Percentiles rank a stretch among this genome's conserved stretches.
Evolutionary conservation across 2,888 invertebrate species (phyloP).

Genomic region (Drosophila picticornis): DNA sequence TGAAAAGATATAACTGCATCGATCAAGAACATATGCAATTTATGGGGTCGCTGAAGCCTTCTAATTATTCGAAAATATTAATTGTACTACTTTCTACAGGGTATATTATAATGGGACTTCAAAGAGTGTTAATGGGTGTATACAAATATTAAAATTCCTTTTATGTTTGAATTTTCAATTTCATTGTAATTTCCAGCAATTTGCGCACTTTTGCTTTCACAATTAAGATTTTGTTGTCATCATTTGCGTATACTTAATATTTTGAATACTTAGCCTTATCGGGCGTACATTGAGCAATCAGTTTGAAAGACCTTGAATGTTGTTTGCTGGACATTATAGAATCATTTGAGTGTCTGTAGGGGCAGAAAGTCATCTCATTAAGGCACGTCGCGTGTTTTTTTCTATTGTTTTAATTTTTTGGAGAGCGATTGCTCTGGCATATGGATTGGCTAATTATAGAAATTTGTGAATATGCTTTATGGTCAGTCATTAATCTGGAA

Average conservation of each 20-base stretch:
- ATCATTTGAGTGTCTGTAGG: conserved; percentile 28
- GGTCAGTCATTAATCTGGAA: conserved; percentile 38
- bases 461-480: conserved; percentile 29
- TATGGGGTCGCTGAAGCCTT: not conserved
- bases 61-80: not conserved
- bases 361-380: conserved; percentile 42
- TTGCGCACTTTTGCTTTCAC: not conserved
- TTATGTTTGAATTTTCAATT: not conserved
- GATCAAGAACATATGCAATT: not conserved
- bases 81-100: too few species aligned
- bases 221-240: not conserved
- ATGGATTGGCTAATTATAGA: conserved; percentile 63
- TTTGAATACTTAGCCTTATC: not conserved
- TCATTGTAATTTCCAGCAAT: not conserved
- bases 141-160: not conserved
- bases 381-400: conserved; percentile 40
- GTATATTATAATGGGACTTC: not conserved
- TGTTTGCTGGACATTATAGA: conserved; percentile 37
- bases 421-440: conserved; percentile 41
- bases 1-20: not conserved
- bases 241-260: not conserved
- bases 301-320: conserved; percentile 49
- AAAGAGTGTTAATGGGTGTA: not conserved
- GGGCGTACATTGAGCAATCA: conserved; percentile 7
- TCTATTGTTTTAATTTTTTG: not conserved